Evolutionary conservation across 2,113 vertebrate species (phyloP), one percentile per base, ranked within the genome.

Genomic region (Pterocles gutturalis): DNA sequence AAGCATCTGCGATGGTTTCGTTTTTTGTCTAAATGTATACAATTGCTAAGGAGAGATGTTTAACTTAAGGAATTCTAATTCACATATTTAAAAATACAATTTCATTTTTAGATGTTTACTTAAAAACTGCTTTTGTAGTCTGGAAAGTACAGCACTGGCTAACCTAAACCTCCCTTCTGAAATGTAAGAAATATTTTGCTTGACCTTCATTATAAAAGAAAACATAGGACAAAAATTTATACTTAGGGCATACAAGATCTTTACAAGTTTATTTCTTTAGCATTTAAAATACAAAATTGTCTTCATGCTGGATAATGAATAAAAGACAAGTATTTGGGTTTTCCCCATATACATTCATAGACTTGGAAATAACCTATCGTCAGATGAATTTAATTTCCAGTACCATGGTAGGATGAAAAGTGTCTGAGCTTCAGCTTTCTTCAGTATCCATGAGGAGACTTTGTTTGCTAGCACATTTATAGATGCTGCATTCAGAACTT

Each of bases 361-460:
- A 76, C 62, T 92, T 76, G 51, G 41, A 85, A 94, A 85, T 67
- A 82, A 89, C 31, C 51, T 84, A 46, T 21, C 3, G 0, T 49
- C 72, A 91, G 85, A 67, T 90, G 33, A 80, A 90, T 95, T 95
- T 76, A 3, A 66, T 91, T 93, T 96, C 73, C 90, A 93, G 53
- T 93, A 91, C 94, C 88, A 96, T 97, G 96, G 96, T 96, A 97
- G 92, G 93, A 97, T 95, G 89, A 96, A 97, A 95, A 95, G 65
- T 61, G 53, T 72, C 76, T 80, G 87, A 91, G 58, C 5, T 8
- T 80, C 58, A 48, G n/a, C 57, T 48, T 87, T 86, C 48, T 90
- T 73, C 87, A 6, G 45, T 26, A 64, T 60, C 75, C 62, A 34
- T 1, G 17, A 64, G 58, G 46, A 79, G 45, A 57, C 87, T 67